Evolutionary conservation across 1,140 invertebrate genomes (phyloP), one percentile per base, ranked within the genome.

Genomic region (Armadillidium nasatum): DNA sequence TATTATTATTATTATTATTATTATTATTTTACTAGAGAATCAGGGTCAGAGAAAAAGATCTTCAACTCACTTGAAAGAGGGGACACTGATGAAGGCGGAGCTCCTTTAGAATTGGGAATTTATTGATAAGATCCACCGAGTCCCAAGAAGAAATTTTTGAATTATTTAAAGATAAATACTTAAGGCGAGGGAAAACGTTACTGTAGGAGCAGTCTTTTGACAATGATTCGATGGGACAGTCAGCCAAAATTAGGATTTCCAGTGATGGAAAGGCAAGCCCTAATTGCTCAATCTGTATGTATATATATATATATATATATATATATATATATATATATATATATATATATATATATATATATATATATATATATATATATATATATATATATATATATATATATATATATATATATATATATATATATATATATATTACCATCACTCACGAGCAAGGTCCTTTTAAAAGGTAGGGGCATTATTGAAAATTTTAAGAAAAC

Each of bases 151-250:
- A 50, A 15, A 80, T 78, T 69, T 80, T 80, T 13, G 76, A 77
- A 50, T 73, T 74, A 68, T 80, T 80, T 46, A 80, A 76, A 23
- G 76, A 78, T 10, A 80, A 74, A 45, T 80, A 80, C 60, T 78
- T 80, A 46, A 80, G 76, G 73, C 71, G 71, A 3, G 76, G 77
- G 68, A 80, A 80, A 45, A 68, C 73, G 50, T 78, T 74, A 6
- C 43, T 46, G n/a, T 78, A 80, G 7, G 60, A 74, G 1, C 22
- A 76, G 9, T 73, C 71, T 19, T 43, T 10, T 15, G 66, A 70
- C 71, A 80, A 72, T 19, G 44, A 45, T 10, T 67, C 50, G 15
- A 80, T 75, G 67, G 79, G 79, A 70, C 79, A 80, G 45, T 80
- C 79, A 7, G 79, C 79, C 44, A 80, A 68, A 46, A 80, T 76